phyloP scores from a whole-genome alignment of 2,113 vertebrate species.

The Delphinus delphis region DNA sequence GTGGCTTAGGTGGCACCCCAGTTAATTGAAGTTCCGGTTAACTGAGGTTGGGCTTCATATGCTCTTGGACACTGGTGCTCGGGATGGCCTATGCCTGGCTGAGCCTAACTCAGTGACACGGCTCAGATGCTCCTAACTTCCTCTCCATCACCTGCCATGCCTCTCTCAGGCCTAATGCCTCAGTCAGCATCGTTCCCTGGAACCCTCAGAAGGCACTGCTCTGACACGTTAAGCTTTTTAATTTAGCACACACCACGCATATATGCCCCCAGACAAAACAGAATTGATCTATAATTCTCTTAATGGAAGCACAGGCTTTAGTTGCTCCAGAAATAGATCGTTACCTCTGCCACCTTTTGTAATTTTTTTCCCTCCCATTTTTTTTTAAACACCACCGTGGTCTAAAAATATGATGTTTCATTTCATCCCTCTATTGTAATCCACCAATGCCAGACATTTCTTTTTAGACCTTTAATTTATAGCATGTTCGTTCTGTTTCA shows the following conservation, averaged over 20 bases:
- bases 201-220: neutral
- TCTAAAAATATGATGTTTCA: slow-evolving; percentile 56
- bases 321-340: slow-evolving; percentile 73
- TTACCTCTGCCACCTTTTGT: slow-evolving; percentile 72
- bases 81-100: neutral
- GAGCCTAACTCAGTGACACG: neutral
- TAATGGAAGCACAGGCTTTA: slow-evolving; percentile 74
- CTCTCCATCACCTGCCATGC: neutral
- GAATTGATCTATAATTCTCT: slow-evolving; percentile 81
- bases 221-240: slow-evolving; percentile 67
- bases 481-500: slow-evolving; percentile 65
- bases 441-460: slow-evolving; percentile 3
- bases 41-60: neutral
- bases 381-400: neutral
- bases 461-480: slow-evolving; percentile 62
- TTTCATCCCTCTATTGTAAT: slow-evolving; percentile 41
- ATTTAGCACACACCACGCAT: slow-evolving; percentile 31
- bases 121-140: neutral
- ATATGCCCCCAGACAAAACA: slow-evolving; percentile 75
- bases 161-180: neutral
- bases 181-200: neutral
- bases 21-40: neutral
- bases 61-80: neutral
- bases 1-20: neutral
- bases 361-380: neutral